Evolutionary conservation across 2,113 vertebrate species (phyloP).

Genomic region (Syngnathus scovelli): DNA sequence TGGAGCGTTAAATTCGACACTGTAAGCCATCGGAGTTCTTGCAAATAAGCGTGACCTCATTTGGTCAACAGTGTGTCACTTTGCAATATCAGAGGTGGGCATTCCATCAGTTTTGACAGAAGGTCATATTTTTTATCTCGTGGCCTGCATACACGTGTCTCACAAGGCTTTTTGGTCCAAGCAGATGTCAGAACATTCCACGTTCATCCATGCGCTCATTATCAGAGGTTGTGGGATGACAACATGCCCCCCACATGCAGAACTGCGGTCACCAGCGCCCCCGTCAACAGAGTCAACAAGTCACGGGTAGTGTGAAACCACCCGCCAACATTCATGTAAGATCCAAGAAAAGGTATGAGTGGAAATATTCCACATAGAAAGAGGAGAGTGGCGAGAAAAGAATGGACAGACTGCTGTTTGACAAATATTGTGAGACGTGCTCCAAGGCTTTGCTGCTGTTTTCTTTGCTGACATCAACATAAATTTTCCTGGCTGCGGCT

Average conservation of each 20-base stretch:
- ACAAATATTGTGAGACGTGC: conserved; percentile 72
- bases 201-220: neutral
- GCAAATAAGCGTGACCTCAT: neutral
- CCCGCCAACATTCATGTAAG: conserved; percentile 46
- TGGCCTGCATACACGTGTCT: neutral
- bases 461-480: conserved; percentile 81
- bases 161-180: neutral
- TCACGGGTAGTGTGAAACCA: conserved; percentile 64
- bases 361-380: conserved; percentile 50
- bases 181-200: neutral
- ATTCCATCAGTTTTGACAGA: no score
- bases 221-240: neutral
- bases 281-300: conserved; percentile 57
- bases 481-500: conserved; percentile 70
- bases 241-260: conserved; percentile 12
- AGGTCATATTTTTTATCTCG: no score
- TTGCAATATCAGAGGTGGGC: neutral
- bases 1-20: neutral
- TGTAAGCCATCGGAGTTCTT: neutral
- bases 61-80: neutral
- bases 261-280: conserved; percentile 56
- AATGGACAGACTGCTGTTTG: conserved; percentile 71
- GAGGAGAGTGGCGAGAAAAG: conserved; percentile 43
- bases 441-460: conserved; percentile 67
- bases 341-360: conserved; percentile 52